Evolutionary conservation across 2,888 invertebrate genomes (phyloP), one percentile per base, ranked within the genome.

Genomic region (Cerastis rubricosa): DNA sequence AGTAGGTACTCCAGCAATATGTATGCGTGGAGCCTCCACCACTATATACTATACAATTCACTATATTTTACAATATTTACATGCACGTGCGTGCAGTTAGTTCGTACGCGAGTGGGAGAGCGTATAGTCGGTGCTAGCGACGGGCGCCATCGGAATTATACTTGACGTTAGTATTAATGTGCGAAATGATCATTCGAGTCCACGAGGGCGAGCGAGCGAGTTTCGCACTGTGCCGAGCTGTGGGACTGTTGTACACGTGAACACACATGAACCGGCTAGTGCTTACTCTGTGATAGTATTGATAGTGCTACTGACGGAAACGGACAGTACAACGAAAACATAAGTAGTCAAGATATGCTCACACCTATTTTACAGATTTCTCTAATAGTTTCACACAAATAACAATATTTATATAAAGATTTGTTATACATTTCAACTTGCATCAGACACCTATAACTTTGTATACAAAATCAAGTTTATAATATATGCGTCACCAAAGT

Each of bases 61-160:
- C 65, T 80, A 80, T 89, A 87, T 86, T 71, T 81, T 90, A 90
- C 91, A 91, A 87, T 90, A 91, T 91, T 88, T 91, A 91, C 91
- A 90, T 29, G 69, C 73, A 51, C 76, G 40, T 57, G 45, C n/a
- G 64, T 47, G 65, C 64, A 51, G 64, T 49, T 61, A 40, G 59
- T 29, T 35, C 51, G 61, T 19, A n/a, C 63, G 12, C 74, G 73
- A 47, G 61, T 59, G 45, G 19, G 25, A 35, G 19, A 19, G 43
- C 43, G 51, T 1, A 25, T 0, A 11, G 4, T 35, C 3, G 40
- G 35, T 14, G 69, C 7, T n/a, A 8, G 35, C 49, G 1, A 12
- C 29, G 19, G 14, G 11, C 47, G 2, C 51, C 22, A 43, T 1
- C 12, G 43, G 7, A 25, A 22, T 1, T 29, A 6, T 43, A 51